phyloP scores from a whole-genome alignment of 2,888 invertebrate genomes.

The Pseudoips prasinana region DNA sequence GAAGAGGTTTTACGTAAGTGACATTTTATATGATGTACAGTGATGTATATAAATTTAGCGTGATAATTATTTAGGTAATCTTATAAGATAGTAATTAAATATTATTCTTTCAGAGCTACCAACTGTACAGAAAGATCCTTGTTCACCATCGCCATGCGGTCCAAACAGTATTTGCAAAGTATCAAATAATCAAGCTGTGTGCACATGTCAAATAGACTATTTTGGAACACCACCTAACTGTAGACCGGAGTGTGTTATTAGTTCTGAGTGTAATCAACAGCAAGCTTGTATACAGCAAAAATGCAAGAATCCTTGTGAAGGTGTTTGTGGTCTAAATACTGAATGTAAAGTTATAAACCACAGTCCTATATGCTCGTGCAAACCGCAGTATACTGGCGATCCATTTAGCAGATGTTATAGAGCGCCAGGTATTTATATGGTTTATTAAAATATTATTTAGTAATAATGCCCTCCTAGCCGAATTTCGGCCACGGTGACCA shows the following conservation, averaged over 20 bases:
- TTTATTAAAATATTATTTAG: not conserved
- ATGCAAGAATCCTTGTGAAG: slow-evolving; percentile 86
- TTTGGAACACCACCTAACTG: slow-evolving; percentile 85
- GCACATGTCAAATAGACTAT: slow-evolving; percentile 86
- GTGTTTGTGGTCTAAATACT: slow-evolving; percentile 85
- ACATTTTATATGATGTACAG: no score
- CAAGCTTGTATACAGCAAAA: slow-evolving; percentile 86
- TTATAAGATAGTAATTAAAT: not conserved
- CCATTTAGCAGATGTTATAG: slow-evolving; percentile 85
- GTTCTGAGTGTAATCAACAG: slow-evolving; percentile 84
- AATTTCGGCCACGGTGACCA: no score
- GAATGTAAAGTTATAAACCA: slow-evolving; percentile 88
- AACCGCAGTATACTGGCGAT: slow-evolving; percentile 83
- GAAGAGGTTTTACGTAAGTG: slow-evolving; percentile 57
- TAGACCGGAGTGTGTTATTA: slow-evolving; percentile 85
- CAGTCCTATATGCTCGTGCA: slow-evolving; percentile 87
- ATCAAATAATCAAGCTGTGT: slow-evolving; percentile 86
- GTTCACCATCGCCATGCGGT: slow-evolving; percentile 90
- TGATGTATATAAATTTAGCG: not conserved
- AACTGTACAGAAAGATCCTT: slow-evolving; percentile 79
- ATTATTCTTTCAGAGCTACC: slow-evolving; percentile 50
- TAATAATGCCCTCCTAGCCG: no score
- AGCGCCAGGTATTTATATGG: slow-evolving; percentile 66
- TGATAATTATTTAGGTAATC: not conserved
- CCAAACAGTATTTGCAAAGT: slow-evolving; percentile 88